Evolutionary conservation across 2,888 invertebrate species (phyloP), one percentile per base, ranked within the genome.

Genomic region (Euclidia mi): DNA sequence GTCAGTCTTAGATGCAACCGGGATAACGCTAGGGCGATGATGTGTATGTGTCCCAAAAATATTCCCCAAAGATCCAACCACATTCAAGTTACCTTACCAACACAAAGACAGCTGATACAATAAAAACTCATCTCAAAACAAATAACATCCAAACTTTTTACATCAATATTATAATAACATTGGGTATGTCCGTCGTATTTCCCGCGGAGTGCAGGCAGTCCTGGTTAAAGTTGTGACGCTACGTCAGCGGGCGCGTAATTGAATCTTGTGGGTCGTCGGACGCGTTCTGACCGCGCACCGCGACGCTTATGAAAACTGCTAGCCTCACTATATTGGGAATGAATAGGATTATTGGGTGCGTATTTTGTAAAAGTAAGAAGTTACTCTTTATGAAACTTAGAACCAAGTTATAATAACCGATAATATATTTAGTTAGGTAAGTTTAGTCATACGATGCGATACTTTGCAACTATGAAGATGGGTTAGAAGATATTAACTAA

Each of bases 221-320:
- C 71, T 77, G 73, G 82, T 75, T 78, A 80, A 85, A 87, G 79
- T 88, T 87, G 79, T 84, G 88, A 84, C 79, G 83, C 81, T 68
- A 68, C 78, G 87, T 88, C 90, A 90, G 88, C 87, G 71, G 64
- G 67, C 60, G 59, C 67, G 81, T 89, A 89, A 90, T 89, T 89
- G 88, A 89, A 89, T 89, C 86, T 84, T 86, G 84, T 58, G 88
- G 85, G 84, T 85, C n/a, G n/a, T n/a, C 81, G 71, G 68, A 61
- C 64, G 66, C 66, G 66, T 42, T 17, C 56, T 49, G 56, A 68
- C 68, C 68, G 56, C 58, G 48, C 44, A 56, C 52, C 50, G 70
- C 77, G 71, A 76, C 78, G 81, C 81, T 84, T 85, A 79, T 71
- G 78, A 79, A 84, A 76, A 76, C 64, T 71, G 67, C 63, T 69